Percentiles rank a stretch among this genome's conserved stretches.
These are phyloP conservation scores for Pantala flavescens DNA, from an alignment of 1,140 invertebrate genomes.

Conservation along the genomic window DNA sequence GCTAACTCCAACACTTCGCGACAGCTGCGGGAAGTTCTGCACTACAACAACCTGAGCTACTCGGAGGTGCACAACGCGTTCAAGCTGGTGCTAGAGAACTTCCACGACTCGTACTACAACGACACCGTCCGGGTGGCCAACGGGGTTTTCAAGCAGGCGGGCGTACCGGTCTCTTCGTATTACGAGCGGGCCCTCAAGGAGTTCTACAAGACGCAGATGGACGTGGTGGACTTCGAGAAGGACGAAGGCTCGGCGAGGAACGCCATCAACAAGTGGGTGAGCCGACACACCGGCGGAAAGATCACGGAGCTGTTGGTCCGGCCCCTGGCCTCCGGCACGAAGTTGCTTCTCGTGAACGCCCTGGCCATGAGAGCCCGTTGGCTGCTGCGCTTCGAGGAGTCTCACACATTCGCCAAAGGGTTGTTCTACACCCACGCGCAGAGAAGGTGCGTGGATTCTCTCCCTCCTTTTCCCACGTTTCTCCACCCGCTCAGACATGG, in stretches of 20 bases:
- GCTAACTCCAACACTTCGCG: conserved; percentile 25
- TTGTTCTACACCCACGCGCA: conserved; percentile 28
- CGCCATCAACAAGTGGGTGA: conserved; percentile 28
- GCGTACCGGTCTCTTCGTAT: conserved; percentile 20
- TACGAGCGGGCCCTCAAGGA: conserved; percentile 25
- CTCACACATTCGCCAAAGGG: conserved; percentile 29
- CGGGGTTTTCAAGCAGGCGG: conserved; percentile 25
- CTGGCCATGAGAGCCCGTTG: conserved; percentile 27
- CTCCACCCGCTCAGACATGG: not conserved
- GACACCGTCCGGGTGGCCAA: conserved; percentile 26
- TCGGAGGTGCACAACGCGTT: conserved; percentile 22
- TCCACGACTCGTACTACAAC: conserved; percentile 21
- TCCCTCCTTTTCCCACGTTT: not conserved
- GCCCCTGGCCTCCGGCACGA: conserved; percentile 23
- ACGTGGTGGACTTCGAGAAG: conserved; percentile 27
- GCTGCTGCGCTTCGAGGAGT: conserved; percentile 30
- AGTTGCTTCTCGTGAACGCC: conserved; percentile 27
- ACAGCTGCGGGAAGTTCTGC: conserved; percentile 27
- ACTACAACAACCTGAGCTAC: conserved; percentile 27
- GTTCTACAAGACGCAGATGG: conserved; percentile 27
- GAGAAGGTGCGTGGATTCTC: conserved; percentile 22
- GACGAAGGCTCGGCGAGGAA: conserved; percentile 21
- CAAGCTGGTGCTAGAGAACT: conserved; percentile 21
- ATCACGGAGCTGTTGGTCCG: conserved; percentile 24
- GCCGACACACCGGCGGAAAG: conserved; percentile 23